These are phyloP conservation scores for Actias luna DNA, from an alignment of 2,888 invertebrate species.

Conservation along the genomic window DNA sequence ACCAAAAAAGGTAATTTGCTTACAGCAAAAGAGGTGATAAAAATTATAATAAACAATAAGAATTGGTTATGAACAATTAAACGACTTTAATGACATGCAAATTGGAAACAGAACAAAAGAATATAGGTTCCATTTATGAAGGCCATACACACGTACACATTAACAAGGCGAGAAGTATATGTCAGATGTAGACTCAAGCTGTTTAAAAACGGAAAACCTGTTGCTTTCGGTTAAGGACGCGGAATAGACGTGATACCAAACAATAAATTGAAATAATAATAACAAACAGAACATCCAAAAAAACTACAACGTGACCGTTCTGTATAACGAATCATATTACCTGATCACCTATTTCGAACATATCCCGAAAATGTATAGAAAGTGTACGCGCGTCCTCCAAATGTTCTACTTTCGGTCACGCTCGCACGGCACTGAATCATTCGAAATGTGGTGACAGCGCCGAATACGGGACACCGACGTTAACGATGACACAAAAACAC, in stretches of 20 bases:
- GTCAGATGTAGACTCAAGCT: background rate
- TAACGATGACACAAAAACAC: slow-evolving; percentile 69
- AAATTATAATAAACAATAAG: background rate
- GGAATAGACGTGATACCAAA: background rate
- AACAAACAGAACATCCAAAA: background rate
- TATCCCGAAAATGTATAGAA: slow-evolving; percentile 33
- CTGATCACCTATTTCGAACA: slow-evolving; percentile 13
- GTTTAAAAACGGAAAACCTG: background rate
- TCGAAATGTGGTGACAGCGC: slow-evolving; percentile 40
- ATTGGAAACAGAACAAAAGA: background rate
- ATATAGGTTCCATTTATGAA: background rate
- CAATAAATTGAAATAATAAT: background rate
- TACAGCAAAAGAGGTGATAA: background rate
- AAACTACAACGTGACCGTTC: background rate
- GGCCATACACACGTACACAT: background rate
- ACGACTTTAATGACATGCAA: background rate
- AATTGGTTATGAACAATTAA: background rate
- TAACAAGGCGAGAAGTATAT: background rate
- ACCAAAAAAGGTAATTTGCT: too few relatives aligned
- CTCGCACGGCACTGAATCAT: slow-evolving; percentile 50
- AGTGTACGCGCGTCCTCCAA: slow-evolving; percentile 36
- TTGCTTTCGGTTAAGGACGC: background rate
- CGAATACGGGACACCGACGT: slow-evolving; percentile 46
- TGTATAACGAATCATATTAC: background rate
- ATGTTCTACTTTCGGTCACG: slow-evolving; percentile 52